A percentile compares a stretch with the other conserved stretches of the same genome.
These are phyloP conservation scores for Crax fasciolata DNA, from an alignment of 2,797 vertebrate species.

Conservation along the genomic window DNA sequence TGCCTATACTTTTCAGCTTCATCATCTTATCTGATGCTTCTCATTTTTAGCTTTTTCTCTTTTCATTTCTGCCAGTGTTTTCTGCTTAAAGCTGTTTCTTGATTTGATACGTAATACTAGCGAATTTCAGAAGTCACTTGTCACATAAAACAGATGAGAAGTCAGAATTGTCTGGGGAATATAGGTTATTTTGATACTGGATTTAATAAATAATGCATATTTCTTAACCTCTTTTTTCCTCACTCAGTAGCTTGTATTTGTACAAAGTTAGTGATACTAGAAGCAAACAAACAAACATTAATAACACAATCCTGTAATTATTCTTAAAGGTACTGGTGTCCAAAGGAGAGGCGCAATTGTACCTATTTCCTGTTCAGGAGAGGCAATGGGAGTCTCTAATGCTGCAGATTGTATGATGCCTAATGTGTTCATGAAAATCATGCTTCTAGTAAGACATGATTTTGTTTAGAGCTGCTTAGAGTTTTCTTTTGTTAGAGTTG, in stretches of 20 bases:
- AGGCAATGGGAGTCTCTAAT: not conserved
- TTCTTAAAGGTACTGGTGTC: not conserved
- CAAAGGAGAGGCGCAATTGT: not conserved
- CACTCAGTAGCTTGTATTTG: conserved; percentile 22
- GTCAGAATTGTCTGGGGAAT: conserved; percentile 28
- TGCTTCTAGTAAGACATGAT: not conserved
- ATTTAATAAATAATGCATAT: conserved; percentile 40
- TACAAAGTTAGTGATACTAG: conserved; percentile 27
- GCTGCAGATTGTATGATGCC: not conserved
- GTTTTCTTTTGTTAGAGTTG: too few species aligned
- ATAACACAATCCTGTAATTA: not conserved
- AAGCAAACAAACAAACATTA: conserved; percentile 1
- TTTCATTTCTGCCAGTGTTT: not conserved
- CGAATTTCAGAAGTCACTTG: not conserved
- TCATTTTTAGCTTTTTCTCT: not conserved
- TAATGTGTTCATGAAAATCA: not conserved
- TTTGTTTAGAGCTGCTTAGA: not conserved
- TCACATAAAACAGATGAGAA: conserved; percentile 22
- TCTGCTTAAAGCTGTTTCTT: not conserved
- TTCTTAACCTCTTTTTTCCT: conserved; percentile 26
- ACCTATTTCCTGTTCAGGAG: not conserved
- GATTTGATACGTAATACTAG: conserved; percentile 5
- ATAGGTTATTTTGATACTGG: conserved; percentile 20
- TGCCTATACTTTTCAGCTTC: not conserved
- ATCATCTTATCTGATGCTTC: not conserved